These are phyloP conservation scores for Eupithecia exiguata DNA, from an alignment of 2,888 invertebrate species.

Conservation along the genomic window DNA sequence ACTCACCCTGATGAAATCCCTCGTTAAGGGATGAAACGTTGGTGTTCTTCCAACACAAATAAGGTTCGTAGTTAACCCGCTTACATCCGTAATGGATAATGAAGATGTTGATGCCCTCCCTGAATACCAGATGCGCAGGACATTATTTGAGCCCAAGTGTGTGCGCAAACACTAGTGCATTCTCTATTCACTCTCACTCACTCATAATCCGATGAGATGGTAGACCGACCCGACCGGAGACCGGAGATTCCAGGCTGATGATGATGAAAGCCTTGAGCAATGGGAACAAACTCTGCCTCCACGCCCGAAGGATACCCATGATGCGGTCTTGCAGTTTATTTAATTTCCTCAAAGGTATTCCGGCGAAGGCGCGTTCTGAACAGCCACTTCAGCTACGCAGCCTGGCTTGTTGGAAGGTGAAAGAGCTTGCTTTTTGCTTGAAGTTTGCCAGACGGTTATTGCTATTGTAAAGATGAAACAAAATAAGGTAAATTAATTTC, in stretches of 20 bases:
- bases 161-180: no score
- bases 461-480: neutral
- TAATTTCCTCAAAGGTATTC: constrained; percentile 82
- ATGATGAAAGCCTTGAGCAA: constrained; percentile 16
- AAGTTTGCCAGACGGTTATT: constrained; percentile 5
- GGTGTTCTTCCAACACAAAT: no score
- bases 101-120: no score
- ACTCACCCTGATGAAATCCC: no score
- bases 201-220: no score
- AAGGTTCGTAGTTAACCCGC: no score
- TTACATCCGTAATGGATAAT: no score
- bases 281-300: constrained; percentile 47
- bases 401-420: neutral
- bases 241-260: neutral
- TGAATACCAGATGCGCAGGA: no score
- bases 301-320: constrained; percentile 71
- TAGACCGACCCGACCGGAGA: no score
- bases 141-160: no score
- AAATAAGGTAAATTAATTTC: neutral
- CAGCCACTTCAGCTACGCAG: constrained; percentile 39
- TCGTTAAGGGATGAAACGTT: no score
- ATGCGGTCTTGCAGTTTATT: constrained; percentile 81
- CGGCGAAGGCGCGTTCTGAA: constrained; percentile 77
- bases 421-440: constrained; percentile 17
- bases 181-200: no score